Evolutionary conservation across 2,113 vertebrate species (phyloP).

Genomic region (Oceanodroma tethys): DNA sequence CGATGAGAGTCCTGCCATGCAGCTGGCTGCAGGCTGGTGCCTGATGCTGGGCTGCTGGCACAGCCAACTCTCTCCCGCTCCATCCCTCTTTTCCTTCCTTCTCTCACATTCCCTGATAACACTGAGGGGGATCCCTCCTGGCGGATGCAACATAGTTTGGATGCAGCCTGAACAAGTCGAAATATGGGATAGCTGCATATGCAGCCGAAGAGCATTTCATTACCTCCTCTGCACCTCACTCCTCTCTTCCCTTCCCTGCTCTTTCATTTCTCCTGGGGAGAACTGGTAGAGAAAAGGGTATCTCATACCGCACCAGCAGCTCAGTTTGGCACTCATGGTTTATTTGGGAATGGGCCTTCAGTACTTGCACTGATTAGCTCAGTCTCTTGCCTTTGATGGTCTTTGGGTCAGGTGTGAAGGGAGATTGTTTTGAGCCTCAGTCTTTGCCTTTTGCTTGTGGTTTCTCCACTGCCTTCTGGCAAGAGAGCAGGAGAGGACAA

Average conservation of each 20-base stretch:
- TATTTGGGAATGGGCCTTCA: not conserved
- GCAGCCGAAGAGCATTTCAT: not conserved
- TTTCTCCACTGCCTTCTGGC: not conserved
- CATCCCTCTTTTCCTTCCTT: not conserved
- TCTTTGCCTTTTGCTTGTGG: not conserved
- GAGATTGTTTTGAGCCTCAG: not conserved
- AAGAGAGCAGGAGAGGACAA: not conserved
- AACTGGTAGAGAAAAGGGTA: not conserved
- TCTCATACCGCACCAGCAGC: not conserved
- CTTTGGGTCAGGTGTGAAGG: not conserved
- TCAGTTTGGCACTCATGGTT: not conserved
- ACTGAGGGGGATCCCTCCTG: not conserved
- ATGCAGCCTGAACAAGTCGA: not conserved
- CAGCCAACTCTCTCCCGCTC: not conserved
- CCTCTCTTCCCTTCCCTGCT: not conserved
- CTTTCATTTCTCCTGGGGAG: not conserved
- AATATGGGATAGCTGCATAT: not conserved
- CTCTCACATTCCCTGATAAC: not conserved
- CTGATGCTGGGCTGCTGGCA: accelerated
- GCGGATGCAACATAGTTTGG: accelerated
- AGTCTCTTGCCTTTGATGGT: not conserved
- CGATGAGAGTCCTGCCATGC: not conserved
- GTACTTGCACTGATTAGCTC: not conserved
- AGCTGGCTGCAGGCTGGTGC: not conserved
- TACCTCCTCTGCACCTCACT: not conserved